Evolutionary conservation across 2,797 vertebrate genomes (phyloP).

Genomic region (Sebastes glaucus): DNA sequence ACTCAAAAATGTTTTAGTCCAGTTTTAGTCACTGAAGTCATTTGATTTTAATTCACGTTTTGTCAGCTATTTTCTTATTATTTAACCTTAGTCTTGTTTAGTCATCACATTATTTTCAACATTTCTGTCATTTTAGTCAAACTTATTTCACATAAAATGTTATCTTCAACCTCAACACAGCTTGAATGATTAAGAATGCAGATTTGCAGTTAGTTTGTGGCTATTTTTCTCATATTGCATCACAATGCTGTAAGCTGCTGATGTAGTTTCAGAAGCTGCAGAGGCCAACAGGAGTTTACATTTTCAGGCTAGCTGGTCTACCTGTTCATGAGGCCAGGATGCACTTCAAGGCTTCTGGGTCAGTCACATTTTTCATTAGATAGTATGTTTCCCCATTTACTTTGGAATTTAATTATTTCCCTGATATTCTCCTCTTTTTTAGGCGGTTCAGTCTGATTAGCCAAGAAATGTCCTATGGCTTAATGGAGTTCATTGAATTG

Average conservation of each 20-base stretch:
- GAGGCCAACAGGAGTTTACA: too few species aligned
- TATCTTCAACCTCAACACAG: too few species aligned
- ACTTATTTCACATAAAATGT: too few species aligned
- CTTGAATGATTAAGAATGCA: too few species aligned
- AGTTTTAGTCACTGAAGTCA: too few species aligned
- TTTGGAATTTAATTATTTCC: constrained; percentile 18
- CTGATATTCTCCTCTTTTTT: background rate
- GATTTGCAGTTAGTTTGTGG: too few species aligned
- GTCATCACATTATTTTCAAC: too few species aligned
- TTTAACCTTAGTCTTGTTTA: too few species aligned
- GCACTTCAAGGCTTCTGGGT: background rate
- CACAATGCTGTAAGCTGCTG: background rate
- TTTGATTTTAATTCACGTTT: too few species aligned
- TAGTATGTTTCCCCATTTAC: constrained; percentile 8
- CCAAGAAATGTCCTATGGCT: background rate
- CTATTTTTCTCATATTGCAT: background rate
- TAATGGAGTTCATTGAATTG: constrained; percentile 32
- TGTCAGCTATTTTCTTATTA: too few species aligned
- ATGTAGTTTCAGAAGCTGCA: background rate
- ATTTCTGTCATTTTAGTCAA: too few species aligned
- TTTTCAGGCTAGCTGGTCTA: background rate
- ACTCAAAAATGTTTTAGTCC: too few species aligned
- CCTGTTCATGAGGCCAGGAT: background rate
- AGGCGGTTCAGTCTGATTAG: constrained; percentile 5
- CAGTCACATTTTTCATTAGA: background rate